A percentile compares a stretch with the other conserved stretches of the same genome.
These are phyloP conservation scores for Sipha flava DNA, from an alignment of 1,140 invertebrate genomes.

Conservation along the genomic window DNA sequence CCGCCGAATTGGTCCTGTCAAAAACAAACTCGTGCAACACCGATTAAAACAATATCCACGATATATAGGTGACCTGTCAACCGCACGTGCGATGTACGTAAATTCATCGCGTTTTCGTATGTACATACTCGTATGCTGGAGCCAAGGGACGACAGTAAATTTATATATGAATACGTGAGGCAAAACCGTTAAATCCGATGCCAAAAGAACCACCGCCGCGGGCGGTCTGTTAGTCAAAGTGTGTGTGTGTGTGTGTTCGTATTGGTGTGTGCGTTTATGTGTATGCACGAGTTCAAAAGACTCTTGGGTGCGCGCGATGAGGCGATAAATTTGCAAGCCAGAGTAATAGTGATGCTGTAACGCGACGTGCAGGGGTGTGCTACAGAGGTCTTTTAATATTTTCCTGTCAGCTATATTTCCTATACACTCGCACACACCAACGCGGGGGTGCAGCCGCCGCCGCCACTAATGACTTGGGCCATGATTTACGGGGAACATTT, in stretches of 20 bases:
- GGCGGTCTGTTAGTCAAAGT: not conserved
- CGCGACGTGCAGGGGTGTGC: not conserved
- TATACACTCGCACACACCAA: not conserved
- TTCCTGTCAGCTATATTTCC: not conserved
- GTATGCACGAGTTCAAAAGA: not conserved
- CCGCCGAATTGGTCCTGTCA: too few relatives aligned
- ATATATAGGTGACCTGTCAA: not conserved
- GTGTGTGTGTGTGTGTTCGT: not conserved
- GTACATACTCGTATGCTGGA: not conserved
- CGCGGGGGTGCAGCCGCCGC: not conserved
- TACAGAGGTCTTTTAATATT: constrained; percentile 26
- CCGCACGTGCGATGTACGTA: not conserved
- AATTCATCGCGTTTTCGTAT: too few relatives aligned
- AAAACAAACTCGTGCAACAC: too few relatives aligned
- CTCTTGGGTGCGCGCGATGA: not conserved
- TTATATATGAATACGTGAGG: not conserved
- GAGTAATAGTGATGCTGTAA: not conserved
- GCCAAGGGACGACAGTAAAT: not conserved
- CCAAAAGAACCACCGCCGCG: not conserved
- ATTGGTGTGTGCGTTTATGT: too few relatives aligned
- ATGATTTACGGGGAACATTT: constrained; percentile 22
- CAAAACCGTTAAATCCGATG: not conserved
- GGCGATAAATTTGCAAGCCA: constrained; percentile 10
- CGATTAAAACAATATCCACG: too few relatives aligned
- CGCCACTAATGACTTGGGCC: constrained; percentile 7